Base-by-base conservation (phyloP, 2,797 vertebrate genomes). In the Chrysocyon brachyurus region DNA sequence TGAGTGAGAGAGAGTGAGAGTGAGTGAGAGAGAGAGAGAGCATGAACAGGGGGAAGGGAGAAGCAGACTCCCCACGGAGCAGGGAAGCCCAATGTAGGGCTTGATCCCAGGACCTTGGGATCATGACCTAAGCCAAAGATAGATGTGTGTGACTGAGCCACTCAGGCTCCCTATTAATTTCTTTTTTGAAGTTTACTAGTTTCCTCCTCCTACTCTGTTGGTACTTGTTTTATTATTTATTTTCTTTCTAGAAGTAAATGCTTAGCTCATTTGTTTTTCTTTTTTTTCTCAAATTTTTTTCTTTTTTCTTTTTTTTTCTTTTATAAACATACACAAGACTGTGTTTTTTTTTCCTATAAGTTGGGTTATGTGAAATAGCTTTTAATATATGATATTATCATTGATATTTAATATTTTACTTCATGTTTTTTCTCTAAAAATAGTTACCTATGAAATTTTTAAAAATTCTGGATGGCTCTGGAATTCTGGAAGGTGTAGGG, bases 401-500 rank as follows among this genome's bases (percentile, higher is more conserved):
- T 33, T 77, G 21, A 36, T 46, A 21, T 88, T 85, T 57, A 82
- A 68, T 64, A 70, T 79, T 81, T 88, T 9, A 28, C 16, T 57
- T 68, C 73, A n/a, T 90, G 64, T 91, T 91, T 93, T 26, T 96
- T 86, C 46, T 90, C 56, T 73, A 59, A 81, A 40, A 87, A 85
- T 63, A 57, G 46, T 36, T 79, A 87, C 26, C 90, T 54, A 9
- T 31, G 22, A 82, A 49, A 22, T 77, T 81, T 26, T 26, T 17
- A 3, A 77, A 77, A 72, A 28, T 52, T 84, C 24, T 21, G 26
- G 91, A 57, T 64, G n/a, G n/a, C 12, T n/a, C 87, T 85, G 26
- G 59, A 88, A 85, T 91, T 85, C 56, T 72, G 36, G 16, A 70
- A 59, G 14, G 12, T 21, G 10, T 40, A 19, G 21, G 36, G 85